Conservation (phyloP, 2,888 invertebrate genomes). For the Aporophyla lueneburgensis region DNA sequence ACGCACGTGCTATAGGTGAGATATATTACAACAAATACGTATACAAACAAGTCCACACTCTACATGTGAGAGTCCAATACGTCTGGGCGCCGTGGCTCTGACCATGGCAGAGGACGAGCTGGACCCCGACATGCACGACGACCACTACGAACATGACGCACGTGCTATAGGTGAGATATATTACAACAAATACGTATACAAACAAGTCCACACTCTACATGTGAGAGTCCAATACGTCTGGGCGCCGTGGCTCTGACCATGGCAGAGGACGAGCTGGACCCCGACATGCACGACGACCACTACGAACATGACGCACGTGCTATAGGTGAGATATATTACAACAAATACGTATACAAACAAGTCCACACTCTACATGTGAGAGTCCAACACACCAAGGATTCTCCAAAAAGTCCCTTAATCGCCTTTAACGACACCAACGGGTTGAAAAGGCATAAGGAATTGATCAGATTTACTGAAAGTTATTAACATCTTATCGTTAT, state of each 20-base stretch:
- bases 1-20: conserved; percentile 80
- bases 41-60: conserved; percentile 75
- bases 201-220: conserved; percentile 79
- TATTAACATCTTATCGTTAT: too few relatives aligned
- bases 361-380: too few relatives aligned
- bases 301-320: conserved; percentile 82
- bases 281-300: conserved; percentile 79
- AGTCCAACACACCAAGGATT: too few relatives aligned
- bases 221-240: conserved; percentile 78
- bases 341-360: too few relatives aligned
- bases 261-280: conserved; percentile 84
- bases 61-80: conserved; percentile 77
- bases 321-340: conserved; percentile 73
- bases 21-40: neutral
- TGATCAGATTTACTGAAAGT: too few relatives aligned
- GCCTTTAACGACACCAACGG: too few relatives aligned
- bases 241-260: conserved; percentile 75
- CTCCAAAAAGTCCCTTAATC: too few relatives aligned
- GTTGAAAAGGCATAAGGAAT: too few relatives aligned
- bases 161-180: conserved; percentile 77
- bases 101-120: conserved; percentile 82
- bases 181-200: too few relatives aligned
- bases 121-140: conserved; percentile 78
- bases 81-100: conserved; percentile 77
- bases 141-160: conserved; percentile 83